Evolutionary conservation across 2,888 invertebrate species (phyloP).

Genomic region (Lasioglossum oenotherae): DNA sequence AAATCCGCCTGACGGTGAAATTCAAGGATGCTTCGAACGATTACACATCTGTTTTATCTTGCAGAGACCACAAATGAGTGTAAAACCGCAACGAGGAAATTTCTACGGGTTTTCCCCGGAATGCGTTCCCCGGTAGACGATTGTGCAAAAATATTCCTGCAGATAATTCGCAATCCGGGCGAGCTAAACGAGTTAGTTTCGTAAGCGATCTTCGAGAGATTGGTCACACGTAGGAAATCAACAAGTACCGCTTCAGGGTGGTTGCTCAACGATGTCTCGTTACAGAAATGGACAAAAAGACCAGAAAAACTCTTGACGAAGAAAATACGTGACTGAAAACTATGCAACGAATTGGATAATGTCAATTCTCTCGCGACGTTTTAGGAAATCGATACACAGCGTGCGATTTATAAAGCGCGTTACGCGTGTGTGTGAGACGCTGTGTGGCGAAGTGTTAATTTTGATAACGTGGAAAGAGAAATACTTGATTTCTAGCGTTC

Average conservation of each 20-base stretch:
- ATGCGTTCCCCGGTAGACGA: conserved; percentile 22
- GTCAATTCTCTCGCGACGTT: background rate
- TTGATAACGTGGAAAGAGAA: background rate
- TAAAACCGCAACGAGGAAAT: background rate
- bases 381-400: no score
- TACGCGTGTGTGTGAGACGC: no score
- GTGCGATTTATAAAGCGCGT: no score
- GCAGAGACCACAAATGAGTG: background rate
- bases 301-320: conserved; percentile 45
- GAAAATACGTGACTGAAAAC: conserved; percentile 5
- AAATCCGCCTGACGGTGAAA: background rate
- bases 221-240: conserved; percentile 73
- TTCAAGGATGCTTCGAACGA: background rate
- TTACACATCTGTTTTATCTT: background rate
- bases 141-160: conserved; percentile 31
- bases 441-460: no score
- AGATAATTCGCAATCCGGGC: conserved; percentile 42
- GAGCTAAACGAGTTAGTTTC: conserved; percentile 57
- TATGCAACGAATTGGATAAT: background rate
- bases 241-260: conserved; percentile 61
- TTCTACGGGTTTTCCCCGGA: conserved; percentile 10
- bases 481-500: background rate
- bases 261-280: conserved; percentile 58
- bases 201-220: conserved; percentile 61
- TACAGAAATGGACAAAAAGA: background rate